phyloP scores from a whole-genome alignment of 2,888 invertebrate species.

The Diadegma fenestrale region DNA sequence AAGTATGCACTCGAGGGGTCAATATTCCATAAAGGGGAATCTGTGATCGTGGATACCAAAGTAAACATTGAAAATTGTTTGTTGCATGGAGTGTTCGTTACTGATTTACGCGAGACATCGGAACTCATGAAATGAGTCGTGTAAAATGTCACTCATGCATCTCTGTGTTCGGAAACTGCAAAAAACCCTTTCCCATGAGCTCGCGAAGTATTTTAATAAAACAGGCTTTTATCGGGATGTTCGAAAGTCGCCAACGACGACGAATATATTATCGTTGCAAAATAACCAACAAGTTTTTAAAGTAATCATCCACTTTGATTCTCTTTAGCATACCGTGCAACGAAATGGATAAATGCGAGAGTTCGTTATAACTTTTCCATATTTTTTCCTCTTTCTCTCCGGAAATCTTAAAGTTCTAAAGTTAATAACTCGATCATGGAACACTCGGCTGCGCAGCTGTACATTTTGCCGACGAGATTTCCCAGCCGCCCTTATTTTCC shows the following conservation, averaged over 20 bases:
- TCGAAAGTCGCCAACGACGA: not conserved
- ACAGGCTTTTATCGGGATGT: not conserved
- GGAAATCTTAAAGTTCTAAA: slow-evolving; percentile 17
- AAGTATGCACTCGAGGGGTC: too few relatives aligned
- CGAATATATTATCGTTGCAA: slow-evolving; percentile 4
- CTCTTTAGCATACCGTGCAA: not conserved
- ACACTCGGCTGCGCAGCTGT: not conserved
- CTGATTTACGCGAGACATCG: not conserved
- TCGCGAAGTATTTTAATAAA: not conserved
- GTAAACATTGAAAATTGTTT: not conserved
- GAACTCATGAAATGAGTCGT: not conserved
- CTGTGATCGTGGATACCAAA: not conserved
- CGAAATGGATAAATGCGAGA: not conserved
- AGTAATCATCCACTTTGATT: slow-evolving; percentile 1
- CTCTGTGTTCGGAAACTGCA: not conserved
- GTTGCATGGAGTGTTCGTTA: too few relatives aligned
- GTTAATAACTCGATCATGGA: slow-evolving; percentile 25
- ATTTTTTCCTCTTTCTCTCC: not conserved
- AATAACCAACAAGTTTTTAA: slow-evolving; percentile 19
- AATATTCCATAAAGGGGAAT: not conserved
- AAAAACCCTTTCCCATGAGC: not conserved
- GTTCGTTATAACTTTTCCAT: slow-evolving; percentile 3
- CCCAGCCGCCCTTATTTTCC: not conserved
- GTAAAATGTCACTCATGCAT: not conserved
- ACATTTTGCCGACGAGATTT: too few relatives aligned